Percentiles rank a stretch among this genome's conserved stretches.
phyloP scores from a whole-genome alignment of 2,113 vertebrate species.

The Haplochromis vanheusdeni region DNA sequence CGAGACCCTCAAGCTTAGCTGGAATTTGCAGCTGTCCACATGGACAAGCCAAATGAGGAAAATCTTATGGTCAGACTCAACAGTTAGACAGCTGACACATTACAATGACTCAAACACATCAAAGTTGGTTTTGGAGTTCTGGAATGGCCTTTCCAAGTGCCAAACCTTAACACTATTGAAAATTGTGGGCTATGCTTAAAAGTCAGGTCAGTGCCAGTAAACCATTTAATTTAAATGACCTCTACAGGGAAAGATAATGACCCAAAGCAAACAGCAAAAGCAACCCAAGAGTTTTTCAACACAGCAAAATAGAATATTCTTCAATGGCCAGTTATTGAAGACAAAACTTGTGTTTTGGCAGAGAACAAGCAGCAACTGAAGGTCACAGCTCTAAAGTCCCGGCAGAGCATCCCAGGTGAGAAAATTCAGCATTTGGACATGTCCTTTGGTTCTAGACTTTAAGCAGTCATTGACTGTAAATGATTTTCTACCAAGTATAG shows the following conservation, averaged over 20 bases:
- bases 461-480: background rate
- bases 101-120: background rate
- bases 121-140: background rate
- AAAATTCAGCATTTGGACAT: background rate
- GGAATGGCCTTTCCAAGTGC: background rate
- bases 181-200: background rate
- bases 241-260: background rate
- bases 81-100: background rate
- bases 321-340: background rate
- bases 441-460: background rate
- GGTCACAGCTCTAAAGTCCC: background rate
- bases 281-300: background rate
- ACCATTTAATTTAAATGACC: background rate
- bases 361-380: background rate
- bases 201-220: background rate
- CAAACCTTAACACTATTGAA: background rate
- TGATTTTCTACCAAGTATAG: background rate
- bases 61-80: background rate
- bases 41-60: background rate
- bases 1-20: background rate
- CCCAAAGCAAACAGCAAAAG: background rate
- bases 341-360: background rate
- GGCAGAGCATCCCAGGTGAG: background rate
- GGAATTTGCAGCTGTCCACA: background rate
- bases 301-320: background rate